phyloP scores from a whole-genome alignment of 2,797 vertebrate species.

The Notoglanidium macrostoma region DNA sequence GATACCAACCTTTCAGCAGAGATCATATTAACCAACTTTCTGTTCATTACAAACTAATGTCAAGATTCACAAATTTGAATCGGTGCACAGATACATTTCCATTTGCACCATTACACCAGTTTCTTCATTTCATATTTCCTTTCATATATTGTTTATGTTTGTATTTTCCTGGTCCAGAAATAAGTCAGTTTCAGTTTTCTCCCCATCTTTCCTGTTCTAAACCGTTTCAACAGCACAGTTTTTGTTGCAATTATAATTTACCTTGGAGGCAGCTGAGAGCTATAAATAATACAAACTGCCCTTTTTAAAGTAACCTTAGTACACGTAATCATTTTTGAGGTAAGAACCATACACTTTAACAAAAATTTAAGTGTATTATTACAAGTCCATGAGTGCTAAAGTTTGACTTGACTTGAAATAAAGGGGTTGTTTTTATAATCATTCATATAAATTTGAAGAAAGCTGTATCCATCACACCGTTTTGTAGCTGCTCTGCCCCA shows the following conservation, averaged over 20 bases:
- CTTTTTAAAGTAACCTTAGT: not conserved
- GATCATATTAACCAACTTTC: not conserved
- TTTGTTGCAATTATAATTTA: not conserved
- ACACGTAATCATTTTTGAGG: not conserved
- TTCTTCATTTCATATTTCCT: not conserved
- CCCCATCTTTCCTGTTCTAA: not conserved
- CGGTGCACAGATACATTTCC: not conserved
- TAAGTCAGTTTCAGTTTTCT: not conserved
- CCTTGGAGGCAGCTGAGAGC: not conserved
- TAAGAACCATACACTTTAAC: not conserved
- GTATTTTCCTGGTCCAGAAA: not conserved
- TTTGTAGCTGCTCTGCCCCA: too few relatives aligned
- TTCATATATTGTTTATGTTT: not conserved
- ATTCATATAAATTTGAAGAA: not conserved
- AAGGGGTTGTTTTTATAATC: not conserved
- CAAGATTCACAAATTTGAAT: not conserved
- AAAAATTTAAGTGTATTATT: not conserved
- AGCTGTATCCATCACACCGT: not conserved
- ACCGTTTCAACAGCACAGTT: not conserved
- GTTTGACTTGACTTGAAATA: not conserved
- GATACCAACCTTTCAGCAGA: not conserved
- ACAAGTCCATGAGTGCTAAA: not conserved
- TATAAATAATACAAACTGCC: not conserved
- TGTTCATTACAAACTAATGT: not conserved
- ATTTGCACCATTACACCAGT: not conserved